These are phyloP conservation scores for Crocodylus rhombifer DNA, from an alignment of 2,797 vertebrate species.

Conservation along the genomic window DNA sequence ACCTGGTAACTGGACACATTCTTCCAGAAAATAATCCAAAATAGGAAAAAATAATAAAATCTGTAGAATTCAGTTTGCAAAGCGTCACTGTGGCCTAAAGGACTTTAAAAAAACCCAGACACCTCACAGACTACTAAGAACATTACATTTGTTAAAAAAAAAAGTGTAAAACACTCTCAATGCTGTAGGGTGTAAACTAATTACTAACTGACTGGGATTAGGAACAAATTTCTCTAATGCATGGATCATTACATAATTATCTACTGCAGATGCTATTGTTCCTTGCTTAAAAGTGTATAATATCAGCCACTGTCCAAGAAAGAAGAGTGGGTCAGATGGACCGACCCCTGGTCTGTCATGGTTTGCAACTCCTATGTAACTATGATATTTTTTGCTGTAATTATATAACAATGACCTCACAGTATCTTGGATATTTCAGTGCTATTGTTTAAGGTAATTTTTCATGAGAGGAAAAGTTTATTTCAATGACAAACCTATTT, in stretches of 20 bases:
- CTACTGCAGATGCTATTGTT: not conserved
- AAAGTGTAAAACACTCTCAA: no score
- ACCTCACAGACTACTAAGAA: not conserved
- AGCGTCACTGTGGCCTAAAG: not conserved
- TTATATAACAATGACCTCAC: fast-evolving
- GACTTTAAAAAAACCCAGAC: not conserved
- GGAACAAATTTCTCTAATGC: not conserved
- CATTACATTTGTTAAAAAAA: no score
- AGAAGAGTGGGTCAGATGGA: not conserved
- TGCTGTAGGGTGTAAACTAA: not conserved
- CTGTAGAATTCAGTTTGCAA: no score
- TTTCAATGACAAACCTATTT: not conserved
- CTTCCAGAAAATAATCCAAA: not conserved
- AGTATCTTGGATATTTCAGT: not conserved
- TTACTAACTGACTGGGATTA: not conserved
- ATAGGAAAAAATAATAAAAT: not conserved
- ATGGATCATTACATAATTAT: not conserved
- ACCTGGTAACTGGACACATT: not conserved
- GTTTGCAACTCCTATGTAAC: not conserved
- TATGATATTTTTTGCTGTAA: not conserved
- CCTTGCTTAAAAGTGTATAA: not conserved
- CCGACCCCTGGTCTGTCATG: not conserved
- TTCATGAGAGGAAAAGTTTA: not conserved
- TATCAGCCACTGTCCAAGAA: not conserved
- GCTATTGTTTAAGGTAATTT: not conserved